These are phyloP conservation scores for Scytalopus superciliaris DNA, from an alignment of 2,113 vertebrate genomes.

Conservation along the genomic window DNA sequence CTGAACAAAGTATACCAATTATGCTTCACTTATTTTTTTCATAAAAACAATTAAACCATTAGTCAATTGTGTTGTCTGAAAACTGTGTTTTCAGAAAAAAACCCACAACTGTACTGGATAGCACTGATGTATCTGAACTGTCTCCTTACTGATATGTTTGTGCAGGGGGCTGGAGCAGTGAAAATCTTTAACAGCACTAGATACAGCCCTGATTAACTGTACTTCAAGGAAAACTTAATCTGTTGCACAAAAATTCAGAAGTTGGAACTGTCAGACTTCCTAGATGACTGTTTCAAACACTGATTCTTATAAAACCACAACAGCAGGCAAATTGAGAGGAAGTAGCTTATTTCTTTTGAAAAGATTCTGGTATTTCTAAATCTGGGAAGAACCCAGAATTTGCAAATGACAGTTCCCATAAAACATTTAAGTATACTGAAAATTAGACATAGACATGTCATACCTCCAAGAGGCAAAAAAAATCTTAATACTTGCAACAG, in stretches of 20 bases:
- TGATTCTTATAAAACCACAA: neutral
- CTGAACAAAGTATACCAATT: neutral
- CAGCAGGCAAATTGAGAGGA: neutral
- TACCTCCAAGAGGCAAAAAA: neutral
- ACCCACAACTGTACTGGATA: neutral
- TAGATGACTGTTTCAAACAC: neutral
- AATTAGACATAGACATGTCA: neutral
- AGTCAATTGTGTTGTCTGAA: neutral
- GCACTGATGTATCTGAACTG: neutral
- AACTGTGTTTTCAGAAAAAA: neutral
- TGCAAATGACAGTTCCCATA: neutral
- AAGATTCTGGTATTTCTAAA: neutral
- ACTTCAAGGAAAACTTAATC: neutral
- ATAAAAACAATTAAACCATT: neutral
- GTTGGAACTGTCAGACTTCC: neutral
- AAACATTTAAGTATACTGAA: neutral
- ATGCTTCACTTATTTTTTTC: neutral
- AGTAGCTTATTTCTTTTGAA: neutral
- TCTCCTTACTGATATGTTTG: neutral
- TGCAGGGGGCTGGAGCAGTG: neutral
- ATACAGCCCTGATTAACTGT: neutral
- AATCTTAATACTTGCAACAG: neutral
- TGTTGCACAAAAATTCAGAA: neutral
- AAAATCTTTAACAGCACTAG: neutral
- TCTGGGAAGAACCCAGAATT: neutral